Conservation (phyloP, 1,140 invertebrate genomes). For the Tetramorium simillimum region DNA sequence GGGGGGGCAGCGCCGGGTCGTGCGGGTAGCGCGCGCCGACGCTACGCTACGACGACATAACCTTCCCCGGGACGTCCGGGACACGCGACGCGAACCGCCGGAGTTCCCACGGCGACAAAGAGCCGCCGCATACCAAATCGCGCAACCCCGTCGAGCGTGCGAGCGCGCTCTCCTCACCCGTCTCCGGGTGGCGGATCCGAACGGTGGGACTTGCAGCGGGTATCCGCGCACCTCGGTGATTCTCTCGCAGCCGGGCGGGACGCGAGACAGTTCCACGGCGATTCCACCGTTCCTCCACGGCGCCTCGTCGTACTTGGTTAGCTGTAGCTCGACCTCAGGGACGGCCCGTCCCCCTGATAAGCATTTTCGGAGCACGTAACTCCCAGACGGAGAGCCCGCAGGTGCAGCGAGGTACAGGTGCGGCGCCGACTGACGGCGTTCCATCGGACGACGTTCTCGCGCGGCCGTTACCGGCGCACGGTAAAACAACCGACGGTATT, state of each 20-base stretch:
- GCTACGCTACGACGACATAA: neutral
- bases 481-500: neutral
- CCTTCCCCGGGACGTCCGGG: neutral
- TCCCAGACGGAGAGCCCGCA: neutral
- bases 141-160: neutral
- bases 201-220: no score
- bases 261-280: neutral
- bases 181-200: neutral
- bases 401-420: neutral
- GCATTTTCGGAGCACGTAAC: conserved; percentile 25
- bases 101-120: conserved; percentile 1
- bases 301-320: neutral
- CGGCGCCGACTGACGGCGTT: neutral
- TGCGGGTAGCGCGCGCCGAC: no score
- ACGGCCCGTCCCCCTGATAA: neutral
- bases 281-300: neutral
- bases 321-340: neutral
- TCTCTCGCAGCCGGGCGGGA: neutral
- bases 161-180: neutral
- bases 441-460: neutral
- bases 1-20: neutral
- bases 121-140: conserved; percentile 9
- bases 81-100: neutral
- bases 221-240: neutral
- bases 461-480: neutral